A percentile compares a stretch with the other conserved stretches of the same genome.
phyloP scores from a whole-genome alignment of 2,797 vertebrate species.

The Falco peregrinus region DNA sequence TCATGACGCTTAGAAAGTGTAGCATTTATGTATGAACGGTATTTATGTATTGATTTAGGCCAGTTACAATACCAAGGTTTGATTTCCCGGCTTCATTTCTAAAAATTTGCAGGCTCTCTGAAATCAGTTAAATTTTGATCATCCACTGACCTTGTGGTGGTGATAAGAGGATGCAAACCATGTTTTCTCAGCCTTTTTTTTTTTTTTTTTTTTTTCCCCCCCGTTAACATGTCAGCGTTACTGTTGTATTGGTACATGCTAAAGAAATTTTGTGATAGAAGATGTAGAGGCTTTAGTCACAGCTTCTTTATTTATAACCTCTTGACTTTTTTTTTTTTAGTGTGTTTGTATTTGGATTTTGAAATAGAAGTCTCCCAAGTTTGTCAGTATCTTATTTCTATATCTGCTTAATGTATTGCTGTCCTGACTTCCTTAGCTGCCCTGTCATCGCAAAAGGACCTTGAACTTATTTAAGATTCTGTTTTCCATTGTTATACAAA shows the following conservation, averaged over 20 bases:
- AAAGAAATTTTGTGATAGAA: neutral
- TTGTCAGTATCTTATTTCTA: neutral
- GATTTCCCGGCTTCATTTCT: neutral
- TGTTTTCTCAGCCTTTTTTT: neutral
- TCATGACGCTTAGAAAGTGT: neutral
- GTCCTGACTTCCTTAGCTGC: neutral
- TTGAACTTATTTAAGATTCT: conserved; percentile 48
- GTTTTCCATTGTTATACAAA: neutral
- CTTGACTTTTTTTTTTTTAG: neutral
- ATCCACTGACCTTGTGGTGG: neutral
- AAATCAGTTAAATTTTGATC: neutral
- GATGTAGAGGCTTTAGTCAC: neutral
- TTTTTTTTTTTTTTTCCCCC: no score
- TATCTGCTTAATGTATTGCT: neutral
- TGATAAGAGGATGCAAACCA: neutral
- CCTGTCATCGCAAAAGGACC: neutral
- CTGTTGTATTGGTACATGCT: neutral
- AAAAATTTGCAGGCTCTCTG: neutral
- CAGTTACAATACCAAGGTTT: neutral
- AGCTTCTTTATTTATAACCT: neutral
- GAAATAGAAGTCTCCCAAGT: neutral
- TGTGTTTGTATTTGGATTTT: neutral
- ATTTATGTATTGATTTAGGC: neutral
- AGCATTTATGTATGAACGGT: neutral
- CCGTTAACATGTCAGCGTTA: neutral